Evolutionary conservation across 35 echinoderm and acorn worm genomes (phyloP), one percentile per base, ranked within the genome.

Genomic region (Apostichopus japonicus): DNA sequence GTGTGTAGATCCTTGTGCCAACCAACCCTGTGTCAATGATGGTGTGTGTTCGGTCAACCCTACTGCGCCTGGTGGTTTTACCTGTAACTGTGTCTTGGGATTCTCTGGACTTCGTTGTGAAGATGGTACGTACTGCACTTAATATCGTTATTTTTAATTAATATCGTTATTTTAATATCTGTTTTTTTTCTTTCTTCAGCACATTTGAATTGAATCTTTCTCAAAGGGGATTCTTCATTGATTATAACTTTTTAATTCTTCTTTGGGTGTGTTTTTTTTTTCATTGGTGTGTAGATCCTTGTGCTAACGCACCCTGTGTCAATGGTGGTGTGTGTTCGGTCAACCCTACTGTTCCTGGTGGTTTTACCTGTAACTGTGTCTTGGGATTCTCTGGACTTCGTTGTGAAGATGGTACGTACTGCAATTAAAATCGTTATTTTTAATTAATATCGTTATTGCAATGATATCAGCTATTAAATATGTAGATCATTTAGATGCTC

Each of bases 31-130:
- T 80, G 23, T 13, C 23, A 80, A 80, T 80, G 78, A 44, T 51
- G 78, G 78, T 14, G 13, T 9, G 8, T 80, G 78, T 16, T 44
- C 24, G 9, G 25, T 54, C 7, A 77, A n/a, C 16, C 17, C 19
- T 77, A 22, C 24, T n/a, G 14, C 78, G 10, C 5, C 16, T 73
- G 71, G 71, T 19, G 78, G 53, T 53, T 80, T 80, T 25, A 80
- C 78, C 53, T 80, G 78, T 54, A 8, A 23, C 4, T 80, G 78
- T 44, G 8, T 9, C 8, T 25, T 54, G 13, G 25, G 53, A 51
- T 80, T 80, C 53, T 24, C 53, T 15, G 78, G 78, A 80, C 27
- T 17, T 44, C 78, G 7, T 54, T 80, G 78, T 54, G 78, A 80
- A 80, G 15, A 80, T 8, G 78, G 78, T 80, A 54, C 24, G 24